phyloP scores from a whole-genome alignment of 2,797 vertebrate species.

The Malurus splendens region DNA sequence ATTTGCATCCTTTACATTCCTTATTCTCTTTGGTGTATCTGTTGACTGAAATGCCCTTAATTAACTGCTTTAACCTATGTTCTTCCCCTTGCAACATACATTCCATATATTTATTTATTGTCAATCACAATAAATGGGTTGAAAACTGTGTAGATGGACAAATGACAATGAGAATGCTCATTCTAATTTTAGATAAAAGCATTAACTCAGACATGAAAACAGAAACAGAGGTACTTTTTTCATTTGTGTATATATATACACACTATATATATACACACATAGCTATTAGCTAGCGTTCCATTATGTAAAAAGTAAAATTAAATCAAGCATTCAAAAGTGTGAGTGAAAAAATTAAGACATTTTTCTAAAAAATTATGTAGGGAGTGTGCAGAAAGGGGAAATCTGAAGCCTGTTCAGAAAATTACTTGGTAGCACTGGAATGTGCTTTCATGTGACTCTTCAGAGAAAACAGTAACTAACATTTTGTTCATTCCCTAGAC shows the following conservation, averaged over 20 bases:
- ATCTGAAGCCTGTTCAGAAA: neutral
- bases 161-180: neutral
- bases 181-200: neutral
- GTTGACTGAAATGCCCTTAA: neutral
- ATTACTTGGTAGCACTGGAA: neutral
- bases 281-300: neutral
- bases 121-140: neutral
- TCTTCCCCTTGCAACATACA: conserved; percentile 1
- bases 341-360: neutral
- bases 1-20: neutral
- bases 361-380: neutral
- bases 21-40: neutral
- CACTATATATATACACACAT: neutral
- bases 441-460: neutral
- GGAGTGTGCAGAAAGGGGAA: neutral
- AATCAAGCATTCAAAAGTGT: neutral
- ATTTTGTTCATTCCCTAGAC: neutral
- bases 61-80: neutral
- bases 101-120: conserved; percentile 7
- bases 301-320: neutral
- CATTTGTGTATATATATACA: neutral
- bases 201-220: conserved; percentile 26
- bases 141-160: neutral
- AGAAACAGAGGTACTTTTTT: conserved; percentile 3
- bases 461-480: neutral